Conservation (phyloP, 2,113 vertebrate genomes). For the Ariopsis seemanni region DNA sequence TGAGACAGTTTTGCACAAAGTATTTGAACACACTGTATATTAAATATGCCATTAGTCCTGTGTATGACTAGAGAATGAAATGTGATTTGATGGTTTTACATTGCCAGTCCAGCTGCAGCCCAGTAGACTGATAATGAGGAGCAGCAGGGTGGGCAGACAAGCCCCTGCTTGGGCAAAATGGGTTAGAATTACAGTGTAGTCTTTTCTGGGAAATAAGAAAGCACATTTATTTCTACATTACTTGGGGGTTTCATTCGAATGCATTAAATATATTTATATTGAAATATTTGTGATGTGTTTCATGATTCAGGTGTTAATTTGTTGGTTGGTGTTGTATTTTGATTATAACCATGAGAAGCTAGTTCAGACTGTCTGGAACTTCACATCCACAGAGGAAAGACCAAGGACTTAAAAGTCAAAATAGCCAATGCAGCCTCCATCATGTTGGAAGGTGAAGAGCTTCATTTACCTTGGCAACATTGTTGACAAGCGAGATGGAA, state of each 20-base stretch:
- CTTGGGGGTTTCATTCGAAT: neutral
- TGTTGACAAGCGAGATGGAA: too few relatives aligned
- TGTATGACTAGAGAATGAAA: neutral
- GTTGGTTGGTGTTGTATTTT: neutral
- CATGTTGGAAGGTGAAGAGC: too few relatives aligned
- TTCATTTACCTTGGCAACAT: too few relatives aligned
- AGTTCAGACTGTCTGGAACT: neutral
- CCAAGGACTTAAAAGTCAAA: too few relatives aligned
- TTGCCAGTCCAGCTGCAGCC: neutral
- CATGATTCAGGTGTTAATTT: neutral
- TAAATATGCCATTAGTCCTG: constrained; percentile 19
- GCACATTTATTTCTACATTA: neutral
- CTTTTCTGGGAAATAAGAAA: neutral
- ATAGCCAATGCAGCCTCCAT: too few relatives aligned
- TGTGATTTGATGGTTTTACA: neutral
- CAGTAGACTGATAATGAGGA: neutral
- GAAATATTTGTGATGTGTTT: neutral
- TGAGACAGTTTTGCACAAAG: neutral
- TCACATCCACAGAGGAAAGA: too few relatives aligned
- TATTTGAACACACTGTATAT: neutral
- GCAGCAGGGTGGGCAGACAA: neutral
- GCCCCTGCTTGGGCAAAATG: neutral
- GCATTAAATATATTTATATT: neutral
- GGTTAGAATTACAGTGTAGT: neutral
- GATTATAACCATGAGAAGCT: neutral